These are phyloP conservation scores for Campylomormyrus tamandua DNA, from an alignment of 2,113 vertebrate species.

Conservation along the genomic window DNA sequence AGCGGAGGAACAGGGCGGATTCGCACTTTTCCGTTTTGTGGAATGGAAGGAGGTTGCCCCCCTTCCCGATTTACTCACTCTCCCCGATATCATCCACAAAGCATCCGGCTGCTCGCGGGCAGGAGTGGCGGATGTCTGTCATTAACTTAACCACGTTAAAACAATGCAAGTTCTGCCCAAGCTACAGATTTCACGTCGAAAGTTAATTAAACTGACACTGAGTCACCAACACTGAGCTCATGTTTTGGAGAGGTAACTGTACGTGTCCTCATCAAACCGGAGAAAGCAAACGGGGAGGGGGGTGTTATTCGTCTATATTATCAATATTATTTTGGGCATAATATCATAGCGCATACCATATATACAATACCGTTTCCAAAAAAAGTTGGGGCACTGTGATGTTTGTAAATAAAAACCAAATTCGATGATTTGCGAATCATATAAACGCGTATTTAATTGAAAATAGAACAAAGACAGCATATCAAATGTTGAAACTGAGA, in stretches of 20 bases:
- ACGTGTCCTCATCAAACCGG: neutral
- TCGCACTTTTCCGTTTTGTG: neutral
- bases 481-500: no score
- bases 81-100: slow-evolving; percentile 1
- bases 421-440: neutral
- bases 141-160: neutral
- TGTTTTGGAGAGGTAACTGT: neutral
- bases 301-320: neutral
- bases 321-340: neutral
- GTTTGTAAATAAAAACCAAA: neutral
- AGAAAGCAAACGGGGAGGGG: neutral
- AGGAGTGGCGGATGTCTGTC: neutral
- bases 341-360: neutral
- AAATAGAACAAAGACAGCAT: neutral
- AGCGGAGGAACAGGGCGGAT: neutral
- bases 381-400: neutral
- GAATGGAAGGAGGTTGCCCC: neutral
- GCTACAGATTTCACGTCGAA: neutral
- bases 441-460: neutral
- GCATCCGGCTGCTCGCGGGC: neutral
- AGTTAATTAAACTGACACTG: neutral
- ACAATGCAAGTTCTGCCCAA: neutral
- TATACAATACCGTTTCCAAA: neutral
- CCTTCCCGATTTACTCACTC: neutral
- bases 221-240: neutral